A percentile compares a stretch with the other conserved stretches of the same genome.
phyloP scores from a whole-genome alignment of 2,113 vertebrate species.

The Neofelis nebulosa region DNA sequence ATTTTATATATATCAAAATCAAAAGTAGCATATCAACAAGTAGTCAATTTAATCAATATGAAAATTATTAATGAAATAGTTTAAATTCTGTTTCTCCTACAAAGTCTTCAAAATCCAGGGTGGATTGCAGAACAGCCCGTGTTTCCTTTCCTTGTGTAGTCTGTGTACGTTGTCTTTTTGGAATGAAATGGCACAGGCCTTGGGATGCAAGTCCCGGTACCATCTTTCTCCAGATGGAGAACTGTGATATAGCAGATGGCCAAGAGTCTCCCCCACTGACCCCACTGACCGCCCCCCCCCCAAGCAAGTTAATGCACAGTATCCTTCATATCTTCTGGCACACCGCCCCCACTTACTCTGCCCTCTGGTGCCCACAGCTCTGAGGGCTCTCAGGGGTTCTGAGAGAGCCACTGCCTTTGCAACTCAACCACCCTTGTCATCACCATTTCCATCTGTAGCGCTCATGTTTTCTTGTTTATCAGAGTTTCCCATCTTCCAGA shows the following conservation, averaged over 20 bases:
- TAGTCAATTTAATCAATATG: neutral
- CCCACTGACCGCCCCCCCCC: too few relatives aligned
- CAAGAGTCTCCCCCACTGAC: neutral
- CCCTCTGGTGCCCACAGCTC: neutral
- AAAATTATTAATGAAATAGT: neutral
- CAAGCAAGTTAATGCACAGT: neutral
- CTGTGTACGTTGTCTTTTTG: neutral
- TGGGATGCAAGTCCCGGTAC: too few relatives aligned
- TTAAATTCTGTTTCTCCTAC: neutral
- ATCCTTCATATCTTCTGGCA: neutral
- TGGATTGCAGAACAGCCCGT: neutral
- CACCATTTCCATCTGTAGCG: too few relatives aligned
- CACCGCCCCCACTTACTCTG: neutral
- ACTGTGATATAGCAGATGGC: neutral
- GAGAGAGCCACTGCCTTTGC: neutral
- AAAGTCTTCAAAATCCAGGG: neutral
- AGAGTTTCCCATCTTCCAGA: neutral
- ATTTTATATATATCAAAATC: neutral
- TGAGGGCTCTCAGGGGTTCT: neutral
- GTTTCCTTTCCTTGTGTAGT: neutral
- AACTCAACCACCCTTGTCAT: neutral
- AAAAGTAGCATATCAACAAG: neutral
- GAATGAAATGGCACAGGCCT: neutral
- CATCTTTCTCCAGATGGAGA: neutral
- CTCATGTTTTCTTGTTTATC: neutral